These are phyloP conservation scores for Heterochromis multidens DNA, from an alignment of 2,113 vertebrate species.

Conservation along the genomic window DNA sequence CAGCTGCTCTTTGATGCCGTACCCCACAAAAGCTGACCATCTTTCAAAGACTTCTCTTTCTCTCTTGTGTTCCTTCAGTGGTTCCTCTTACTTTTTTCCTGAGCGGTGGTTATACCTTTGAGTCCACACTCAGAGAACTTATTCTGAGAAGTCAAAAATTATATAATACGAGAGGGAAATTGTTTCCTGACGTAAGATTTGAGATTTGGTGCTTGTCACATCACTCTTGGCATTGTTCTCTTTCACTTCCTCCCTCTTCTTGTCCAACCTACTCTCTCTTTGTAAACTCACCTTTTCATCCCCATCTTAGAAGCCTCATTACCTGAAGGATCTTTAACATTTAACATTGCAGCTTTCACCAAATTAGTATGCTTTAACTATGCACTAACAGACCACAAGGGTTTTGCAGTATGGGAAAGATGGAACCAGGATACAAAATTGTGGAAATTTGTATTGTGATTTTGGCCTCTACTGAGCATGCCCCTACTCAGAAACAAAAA, in stretches of 20 bases:
- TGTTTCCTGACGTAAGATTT: constrained; percentile 36
- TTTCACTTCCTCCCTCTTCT: constrained; percentile 5
- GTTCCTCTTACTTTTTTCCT: constrained; percentile 9
- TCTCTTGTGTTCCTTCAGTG: constrained; percentile 36
- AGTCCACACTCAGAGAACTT: constrained; percentile 28
- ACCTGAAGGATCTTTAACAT: neutral
- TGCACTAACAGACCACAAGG: too few species aligned
- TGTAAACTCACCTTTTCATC: constrained; percentile 33
- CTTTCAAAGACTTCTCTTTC: constrained; percentile 48
- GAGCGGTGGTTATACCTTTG: constrained; percentile 21
- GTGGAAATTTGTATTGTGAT: too few species aligned
- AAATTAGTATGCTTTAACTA: too few species aligned
- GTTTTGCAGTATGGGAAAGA: too few species aligned
- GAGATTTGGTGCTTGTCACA: constrained; percentile 18
- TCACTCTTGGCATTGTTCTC: constrained; percentile 41
- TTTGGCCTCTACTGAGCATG: too few species aligned
- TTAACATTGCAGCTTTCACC: neutral
- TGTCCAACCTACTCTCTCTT: neutral
- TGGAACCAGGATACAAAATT: too few species aligned
- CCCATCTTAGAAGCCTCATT: constrained; percentile 6
- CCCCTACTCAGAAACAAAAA: too few species aligned
- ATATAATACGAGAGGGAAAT: constrained; percentile 52
- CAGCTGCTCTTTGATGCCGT: constrained; percentile 57
- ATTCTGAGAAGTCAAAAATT: constrained; percentile 24
- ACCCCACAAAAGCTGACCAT: constrained; percentile 60